Conservation (phyloP, 37 sponge, comb jelly and placozoan genomes). For the Lycopodina hypogea region DNA sequence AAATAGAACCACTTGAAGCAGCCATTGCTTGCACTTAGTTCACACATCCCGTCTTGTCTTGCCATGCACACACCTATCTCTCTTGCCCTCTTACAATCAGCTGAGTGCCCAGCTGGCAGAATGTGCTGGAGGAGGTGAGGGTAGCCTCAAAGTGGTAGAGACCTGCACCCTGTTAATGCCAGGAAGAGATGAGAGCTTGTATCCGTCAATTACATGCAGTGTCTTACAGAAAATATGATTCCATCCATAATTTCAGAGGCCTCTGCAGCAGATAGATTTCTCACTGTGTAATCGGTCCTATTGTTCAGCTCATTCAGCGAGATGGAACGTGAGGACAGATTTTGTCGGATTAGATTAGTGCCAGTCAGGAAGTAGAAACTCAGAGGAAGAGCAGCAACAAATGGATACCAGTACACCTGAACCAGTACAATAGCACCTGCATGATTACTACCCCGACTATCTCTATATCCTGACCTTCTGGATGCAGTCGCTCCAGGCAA, state of each 20-base stretch:
- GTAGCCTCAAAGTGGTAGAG: conserved; percentile 42
- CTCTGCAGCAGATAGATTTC: background rate
- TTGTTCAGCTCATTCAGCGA: conserved; percentile 16
- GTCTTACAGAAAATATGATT: conserved; percentile 4
- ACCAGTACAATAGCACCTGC: background rate
- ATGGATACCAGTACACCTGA: conserved; percentile 46
- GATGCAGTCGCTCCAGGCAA: conserved; percentile 26
- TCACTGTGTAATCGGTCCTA: conserved; percentile 14
- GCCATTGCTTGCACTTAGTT: too few species aligned
- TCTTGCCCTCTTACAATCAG: conserved; percentile 51
- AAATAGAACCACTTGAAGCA: too few species aligned
- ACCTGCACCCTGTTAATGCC: conserved; percentile 28
- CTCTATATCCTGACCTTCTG: background rate
- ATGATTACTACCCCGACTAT: background rate
- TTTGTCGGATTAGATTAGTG: background rate
- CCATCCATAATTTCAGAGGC: background rate
- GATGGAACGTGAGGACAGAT: background rate
- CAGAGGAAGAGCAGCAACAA: conserved; percentile 17
- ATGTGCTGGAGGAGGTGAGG: conserved; percentile 1
- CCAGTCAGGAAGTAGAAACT: conserved; percentile 6
- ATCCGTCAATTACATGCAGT: background rate
- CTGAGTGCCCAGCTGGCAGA: conserved; percentile 36
- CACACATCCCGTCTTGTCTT: too few species aligned
- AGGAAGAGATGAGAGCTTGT: background rate
- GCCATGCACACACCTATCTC: too few species aligned